Evolutionary conservation across 1,140 invertebrate species (phyloP).

Genomic region (Sarcophaga peregrina): DNA sequence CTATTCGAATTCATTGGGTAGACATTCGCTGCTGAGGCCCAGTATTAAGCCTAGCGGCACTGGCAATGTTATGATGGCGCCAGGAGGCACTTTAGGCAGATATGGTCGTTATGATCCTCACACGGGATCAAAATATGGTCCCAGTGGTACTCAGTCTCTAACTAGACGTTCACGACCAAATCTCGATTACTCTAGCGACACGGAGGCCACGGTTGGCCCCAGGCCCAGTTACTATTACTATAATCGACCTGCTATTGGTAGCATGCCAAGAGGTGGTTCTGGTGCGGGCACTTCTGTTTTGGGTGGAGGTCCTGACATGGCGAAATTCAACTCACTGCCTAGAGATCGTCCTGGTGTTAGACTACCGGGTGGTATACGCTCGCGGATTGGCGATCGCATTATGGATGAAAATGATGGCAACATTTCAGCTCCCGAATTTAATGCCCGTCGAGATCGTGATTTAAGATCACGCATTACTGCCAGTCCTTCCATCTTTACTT

Average conservation of each 20-base stretch:
- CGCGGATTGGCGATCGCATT: constrained; percentile 65
- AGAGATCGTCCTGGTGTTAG: constrained; percentile 75
- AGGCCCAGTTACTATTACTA: constrained; percentile 84
- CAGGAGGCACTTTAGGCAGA: constrained; percentile 63
- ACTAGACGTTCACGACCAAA: constrained; percentile 78
- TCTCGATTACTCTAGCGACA: constrained; percentile 92
- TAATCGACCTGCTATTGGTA: constrained; percentile 68
- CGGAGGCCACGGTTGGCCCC: constrained; percentile 86
- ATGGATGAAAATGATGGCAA: constrained; percentile 86
- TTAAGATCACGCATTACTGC: constrained; percentile 60
- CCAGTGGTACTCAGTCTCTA: constrained; percentile 68
- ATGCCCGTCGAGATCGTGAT: constrained; percentile 73
- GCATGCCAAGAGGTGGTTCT: constrained; percentile 66
- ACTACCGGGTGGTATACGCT: constrained; percentile 61
- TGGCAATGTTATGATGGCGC: constrained; percentile 53
- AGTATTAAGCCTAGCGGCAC: constrained; percentile 76
- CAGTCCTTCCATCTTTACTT: constrained; percentile 79
- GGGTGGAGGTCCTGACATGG: constrained; percentile 59
- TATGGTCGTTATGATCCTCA: constrained; percentile 65
- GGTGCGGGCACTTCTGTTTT: constrained; percentile 60
- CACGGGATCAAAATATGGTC: constrained; percentile 58
- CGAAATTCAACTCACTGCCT: constrained; percentile 80
- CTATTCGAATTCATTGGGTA: constrained; percentile 74
- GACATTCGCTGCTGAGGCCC: constrained; percentile 80
- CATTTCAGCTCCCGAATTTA: constrained; percentile 83